Conservation (phyloP, 2,113 vertebrate species). For the Anolis carolinensis region DNA sequence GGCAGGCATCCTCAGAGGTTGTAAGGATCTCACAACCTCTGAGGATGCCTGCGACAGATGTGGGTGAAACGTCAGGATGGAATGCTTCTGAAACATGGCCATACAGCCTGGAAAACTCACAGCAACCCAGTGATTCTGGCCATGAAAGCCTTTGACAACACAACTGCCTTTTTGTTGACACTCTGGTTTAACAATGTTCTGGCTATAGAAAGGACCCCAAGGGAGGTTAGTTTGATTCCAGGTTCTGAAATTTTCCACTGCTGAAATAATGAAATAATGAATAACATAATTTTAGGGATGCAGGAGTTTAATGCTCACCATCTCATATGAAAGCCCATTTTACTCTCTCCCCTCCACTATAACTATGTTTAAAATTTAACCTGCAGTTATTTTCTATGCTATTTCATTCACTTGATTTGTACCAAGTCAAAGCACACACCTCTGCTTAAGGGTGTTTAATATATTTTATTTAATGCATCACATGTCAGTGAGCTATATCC, state of each 20-base stretch:
- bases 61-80: no score
- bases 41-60: no score
- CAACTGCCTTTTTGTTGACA: background rate
- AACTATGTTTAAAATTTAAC: constrained; percentile 54
- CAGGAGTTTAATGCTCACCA: constrained; percentile 52
- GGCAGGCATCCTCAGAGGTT: no score
- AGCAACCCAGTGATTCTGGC: no score
- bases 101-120: no score
- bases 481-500: background rate
- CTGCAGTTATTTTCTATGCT: constrained; percentile 7
- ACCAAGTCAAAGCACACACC: constrained; percentile 30
- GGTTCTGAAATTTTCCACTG: no score
- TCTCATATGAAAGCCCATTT: constrained; percentile 60
- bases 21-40: no score
- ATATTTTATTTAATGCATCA: background rate
- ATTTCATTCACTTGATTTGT: background rate
- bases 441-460: background rate
- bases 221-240: no score
- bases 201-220: background rate
- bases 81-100: no score
- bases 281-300: constrained; percentile 59
- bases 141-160: no score
- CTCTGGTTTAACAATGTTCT: background rate
- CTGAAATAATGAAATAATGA: constrained; percentile 50
- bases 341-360: background rate